A percentile compares a stretch with the other conserved stretches of the same genome.
phyloP scores from a whole-genome alignment of 2,113 vertebrate species.

The Nematolebias whitei region DNA sequence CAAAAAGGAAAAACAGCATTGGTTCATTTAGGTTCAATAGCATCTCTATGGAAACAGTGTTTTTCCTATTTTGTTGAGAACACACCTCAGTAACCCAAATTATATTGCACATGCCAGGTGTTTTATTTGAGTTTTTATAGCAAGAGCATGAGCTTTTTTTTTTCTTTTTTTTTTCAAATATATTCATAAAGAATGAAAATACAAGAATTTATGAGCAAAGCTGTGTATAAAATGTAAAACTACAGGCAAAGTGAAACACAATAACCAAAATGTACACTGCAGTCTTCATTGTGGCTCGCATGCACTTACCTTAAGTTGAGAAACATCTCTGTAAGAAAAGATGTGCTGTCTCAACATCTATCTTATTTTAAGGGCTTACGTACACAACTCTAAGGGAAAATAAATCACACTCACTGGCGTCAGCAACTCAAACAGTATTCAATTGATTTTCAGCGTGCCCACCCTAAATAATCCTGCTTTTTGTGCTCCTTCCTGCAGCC shows the following conservation, averaged over 20 bases:
- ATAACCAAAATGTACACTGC: background rate
- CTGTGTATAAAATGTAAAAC: conserved; percentile 1
- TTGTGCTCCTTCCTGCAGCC: conserved; percentile 34
- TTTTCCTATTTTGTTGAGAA: conserved; percentile 8
- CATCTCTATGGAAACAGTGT: conserved; percentile 48
- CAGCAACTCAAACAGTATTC: conserved; percentile 41
- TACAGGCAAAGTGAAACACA: background rate
- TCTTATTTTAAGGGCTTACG: conserved; percentile 6
- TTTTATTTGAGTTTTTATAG: conserved; percentile 23
- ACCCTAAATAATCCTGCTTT: conserved; percentile 58
- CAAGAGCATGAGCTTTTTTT: background rate
- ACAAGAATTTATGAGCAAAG: background rate
- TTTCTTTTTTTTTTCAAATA: background rate
- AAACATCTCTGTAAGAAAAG: background rate
- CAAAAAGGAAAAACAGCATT: conserved; percentile 11
- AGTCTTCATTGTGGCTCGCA: conserved; percentile 1
- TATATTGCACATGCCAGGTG: conserved; percentile 32
- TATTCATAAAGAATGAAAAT: background rate
- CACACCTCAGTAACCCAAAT: conserved; percentile 32
- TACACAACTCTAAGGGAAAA: conserved; percentile 44
- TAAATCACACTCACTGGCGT: conserved; percentile 53
- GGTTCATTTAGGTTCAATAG: background rate
- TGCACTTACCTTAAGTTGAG: conserved; percentile 13
- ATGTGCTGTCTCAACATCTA: conserved; percentile 30
- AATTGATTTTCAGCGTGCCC: conserved; percentile 58